These are phyloP conservation scores for Girardia tigrina DNA, from an alignment of 2,888 invertebrate species.

Conservation along the genomic window DNA sequence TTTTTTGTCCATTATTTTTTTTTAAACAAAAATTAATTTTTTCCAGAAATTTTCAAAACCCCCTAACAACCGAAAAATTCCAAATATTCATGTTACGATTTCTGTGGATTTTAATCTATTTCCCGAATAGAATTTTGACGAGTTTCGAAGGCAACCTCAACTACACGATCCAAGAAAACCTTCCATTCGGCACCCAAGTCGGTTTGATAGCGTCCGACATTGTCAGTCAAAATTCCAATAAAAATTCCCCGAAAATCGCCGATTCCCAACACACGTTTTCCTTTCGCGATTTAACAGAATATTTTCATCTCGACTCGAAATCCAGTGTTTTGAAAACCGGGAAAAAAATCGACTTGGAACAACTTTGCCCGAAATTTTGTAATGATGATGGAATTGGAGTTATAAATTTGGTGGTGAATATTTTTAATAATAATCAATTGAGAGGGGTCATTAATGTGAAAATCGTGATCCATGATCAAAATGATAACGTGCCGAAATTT, in stretches of 20 bases:
- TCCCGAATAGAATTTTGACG: not conserved
- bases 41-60: not conserved
- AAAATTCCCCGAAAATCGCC: not conserved
- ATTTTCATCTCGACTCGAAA: not conserved
- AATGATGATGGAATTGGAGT: not conserved
- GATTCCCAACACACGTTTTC: not conserved
- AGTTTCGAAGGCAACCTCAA: slow-evolving; percentile 9
- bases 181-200: not conserved
- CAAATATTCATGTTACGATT: not conserved
- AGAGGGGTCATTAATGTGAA: not conserved
- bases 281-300: not conserved
- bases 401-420: not conserved
- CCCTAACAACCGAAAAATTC: not conserved
- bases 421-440: not conserved
- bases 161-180: slow-evolving; percentile 4
- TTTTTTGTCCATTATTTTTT: too few relatives aligned
- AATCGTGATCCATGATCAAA: not conserved
- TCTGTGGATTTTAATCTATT: not conserved
- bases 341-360: slow-evolving; percentile 2
- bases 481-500: not conserved
- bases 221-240: not conserved
- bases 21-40: too few relatives aligned
- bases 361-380: not conserved
- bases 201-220: not conserved
- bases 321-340: not conserved